These are phyloP conservation scores for Montipora cactus DNA, from an alignment of 64 coral and sea anemone genomes.

Conservation along the genomic window DNA sequence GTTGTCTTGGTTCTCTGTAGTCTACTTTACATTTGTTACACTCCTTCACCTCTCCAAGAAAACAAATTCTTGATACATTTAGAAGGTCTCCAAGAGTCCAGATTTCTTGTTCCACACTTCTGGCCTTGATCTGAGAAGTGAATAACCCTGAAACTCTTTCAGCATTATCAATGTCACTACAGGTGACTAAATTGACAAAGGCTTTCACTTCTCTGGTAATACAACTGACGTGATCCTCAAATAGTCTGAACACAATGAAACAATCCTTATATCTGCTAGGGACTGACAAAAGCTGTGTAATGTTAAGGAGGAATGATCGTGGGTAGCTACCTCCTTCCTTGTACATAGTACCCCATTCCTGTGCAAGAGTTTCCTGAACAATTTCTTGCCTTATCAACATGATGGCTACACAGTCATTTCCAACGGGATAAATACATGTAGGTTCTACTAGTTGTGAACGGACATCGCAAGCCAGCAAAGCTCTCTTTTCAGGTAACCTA, in stretches of 20 bases:
- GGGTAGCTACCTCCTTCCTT: constrained; percentile 58
- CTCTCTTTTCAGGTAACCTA: too few relatives aligned
- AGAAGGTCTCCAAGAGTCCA: constrained; percentile 20
- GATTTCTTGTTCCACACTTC: background rate
- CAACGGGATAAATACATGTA: too few relatives aligned
- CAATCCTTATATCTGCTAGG: background rate
- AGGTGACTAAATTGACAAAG: too few relatives aligned
- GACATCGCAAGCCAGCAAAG: too few relatives aligned
- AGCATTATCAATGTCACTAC: too few relatives aligned
- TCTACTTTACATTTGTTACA: background rate
- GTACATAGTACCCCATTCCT: constrained; percentile 50
- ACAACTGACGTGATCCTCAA: background rate
- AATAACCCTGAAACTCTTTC: background rate
- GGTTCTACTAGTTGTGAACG: too few relatives aligned
- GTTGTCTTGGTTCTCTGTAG: constrained; percentile 7
- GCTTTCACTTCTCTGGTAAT: too few relatives aligned
- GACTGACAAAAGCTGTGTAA: background rate
- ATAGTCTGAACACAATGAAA: constrained; percentile 30
- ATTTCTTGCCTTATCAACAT: too few relatives aligned
- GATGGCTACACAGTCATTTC: too few relatives aligned
- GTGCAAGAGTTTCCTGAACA: background rate
- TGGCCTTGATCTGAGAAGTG: background rate
- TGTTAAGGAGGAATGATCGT: constrained; percentile 70
- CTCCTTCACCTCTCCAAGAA: background rate
- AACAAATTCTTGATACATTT: background rate